Base-by-base conservation (phyloP, 2,888 invertebrate genomes). In the Leptinotarsa haldemani region DNA sequence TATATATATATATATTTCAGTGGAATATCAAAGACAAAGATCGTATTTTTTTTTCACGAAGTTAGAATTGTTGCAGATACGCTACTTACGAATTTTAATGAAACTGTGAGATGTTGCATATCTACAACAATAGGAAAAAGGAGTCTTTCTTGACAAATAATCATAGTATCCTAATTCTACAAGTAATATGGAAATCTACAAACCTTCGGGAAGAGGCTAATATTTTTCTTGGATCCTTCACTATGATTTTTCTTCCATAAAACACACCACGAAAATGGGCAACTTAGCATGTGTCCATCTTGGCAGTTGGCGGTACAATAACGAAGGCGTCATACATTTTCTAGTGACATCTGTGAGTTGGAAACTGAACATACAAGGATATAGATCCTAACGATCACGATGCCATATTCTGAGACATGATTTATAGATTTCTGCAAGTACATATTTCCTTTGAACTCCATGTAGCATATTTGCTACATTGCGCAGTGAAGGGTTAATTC, bases 361-460 rank as follows among this genome's bases (percentile, higher is more conserved):
- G 48, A 48, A 48, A 48, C 48, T 48, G 48, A 48, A 48, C 48
- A 48, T 48, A 48, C 48, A 48, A 16, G 48, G 48, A 48, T 52
- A 52, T 52, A 52, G 52, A 52, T 52, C 52, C 52, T 52, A 52
- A 52, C 52, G 52, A 52, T 52, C 52, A 52, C 52, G 52, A 52
- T 52, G 52, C 52, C 52, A 52, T 52, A 52, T 52, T 52, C 52
- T 52, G 52, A n/a, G 52, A 52, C 52, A 52, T 52, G 52, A 52
- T 52, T 52, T 52, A 52, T 52, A 52, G 52, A 52, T 52, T 52
- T 52, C 52, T 52, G 52, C 18, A 52, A 52, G 18, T 52, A 52
- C 52, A n/a, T 52, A 52, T 52, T 52, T 52, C 52, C 52, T 52
- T 52, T 52, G 52, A 52, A 52, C 52, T 52, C 52, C 52, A 52